Percentiles rank a stretch among this genome's conserved stretches.
These are phyloP conservation scores for Drosophila repleta DNA, from an alignment of 1,140 invertebrate genomes.

Conservation along the genomic window DNA sequence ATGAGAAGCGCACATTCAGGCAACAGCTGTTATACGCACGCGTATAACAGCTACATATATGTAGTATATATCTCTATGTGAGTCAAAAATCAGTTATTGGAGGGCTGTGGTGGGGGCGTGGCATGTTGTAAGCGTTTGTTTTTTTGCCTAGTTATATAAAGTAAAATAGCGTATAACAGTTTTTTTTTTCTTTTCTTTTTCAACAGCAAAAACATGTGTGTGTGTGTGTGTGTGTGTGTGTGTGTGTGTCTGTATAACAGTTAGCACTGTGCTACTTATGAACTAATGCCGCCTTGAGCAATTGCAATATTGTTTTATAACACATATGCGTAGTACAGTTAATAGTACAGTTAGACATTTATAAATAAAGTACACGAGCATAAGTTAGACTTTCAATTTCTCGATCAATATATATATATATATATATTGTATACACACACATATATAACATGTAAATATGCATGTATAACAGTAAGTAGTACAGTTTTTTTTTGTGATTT, in stretches of 20 bases:
- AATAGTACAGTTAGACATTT: constrained; percentile 1
- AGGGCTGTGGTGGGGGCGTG: constrained; percentile 5
- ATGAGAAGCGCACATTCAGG: constrained; percentile 28
- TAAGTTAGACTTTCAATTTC: constrained; percentile 49
- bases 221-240: constrained; percentile 24
- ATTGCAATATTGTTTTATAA: constrained; percentile 42
- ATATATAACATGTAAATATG: constrained; percentile 2
- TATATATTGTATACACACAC: constrained; percentile 15
- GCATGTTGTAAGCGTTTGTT: constrained; percentile 31
- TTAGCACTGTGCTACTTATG: constrained; percentile 59
- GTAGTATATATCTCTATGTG: neutral
- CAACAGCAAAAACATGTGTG: constrained; percentile 54
- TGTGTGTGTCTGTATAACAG: constrained; percentile 60
- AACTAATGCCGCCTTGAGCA: constrained; percentile 48
- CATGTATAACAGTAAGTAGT: constrained; percentile 15
- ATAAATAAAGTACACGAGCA: constrained; percentile 10
- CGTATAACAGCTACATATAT: constrained; percentile 23
- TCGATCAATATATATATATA: constrained; percentile 27
- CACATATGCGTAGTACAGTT: constrained; percentile 34
- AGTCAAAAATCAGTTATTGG: constrained; percentile 32
- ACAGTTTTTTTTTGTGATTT: constrained; percentile 5
- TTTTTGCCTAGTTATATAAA: constrained; percentile 33
- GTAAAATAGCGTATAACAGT: constrained; percentile 61
- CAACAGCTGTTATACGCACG: constrained; percentile 32
- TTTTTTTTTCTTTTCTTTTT: neutral